phyloP scores from a whole-genome alignment of 2,888 invertebrate species.

The Chydorus sphaericus region DNA sequence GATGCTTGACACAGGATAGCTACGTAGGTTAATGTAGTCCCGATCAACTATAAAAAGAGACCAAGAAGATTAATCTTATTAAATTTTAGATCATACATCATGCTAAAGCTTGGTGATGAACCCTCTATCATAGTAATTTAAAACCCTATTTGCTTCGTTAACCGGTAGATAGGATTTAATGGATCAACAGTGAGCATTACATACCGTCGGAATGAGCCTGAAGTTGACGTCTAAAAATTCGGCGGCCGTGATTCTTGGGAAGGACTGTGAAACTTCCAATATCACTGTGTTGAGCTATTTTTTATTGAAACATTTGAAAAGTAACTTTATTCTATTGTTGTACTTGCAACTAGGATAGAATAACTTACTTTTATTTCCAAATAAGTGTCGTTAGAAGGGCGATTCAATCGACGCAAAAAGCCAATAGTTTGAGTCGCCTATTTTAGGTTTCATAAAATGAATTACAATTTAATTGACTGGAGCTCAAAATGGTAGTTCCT shows the following conservation, averaged over 20 bases:
- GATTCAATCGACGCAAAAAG: too few species aligned
- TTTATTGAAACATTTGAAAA: neutral
- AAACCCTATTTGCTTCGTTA: too few species aligned
- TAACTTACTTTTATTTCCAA: neutral
- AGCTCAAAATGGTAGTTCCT: too few species aligned
- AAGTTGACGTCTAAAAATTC: neutral
- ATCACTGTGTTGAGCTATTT: neutral
- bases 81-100: too few species aligned
- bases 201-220: neutral
- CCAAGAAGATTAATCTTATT: neutral
- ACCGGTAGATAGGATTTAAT: neutral
- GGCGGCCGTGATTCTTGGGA: neutral
- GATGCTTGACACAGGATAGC: neutral
- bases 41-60: neutral
- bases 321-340: neutral
- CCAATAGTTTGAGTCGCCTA: too few species aligned
- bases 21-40: neutral
- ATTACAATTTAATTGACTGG: too few species aligned
- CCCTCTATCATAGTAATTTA: too few species aligned
- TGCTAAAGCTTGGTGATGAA: too few species aligned
- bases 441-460: too few species aligned
- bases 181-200: neutral
- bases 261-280: neutral
- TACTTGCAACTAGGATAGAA: neutral
- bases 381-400: neutral